Conservation (phyloP, 2,113 vertebrate genomes). For the Cyrtonyx montezumae region DNA sequence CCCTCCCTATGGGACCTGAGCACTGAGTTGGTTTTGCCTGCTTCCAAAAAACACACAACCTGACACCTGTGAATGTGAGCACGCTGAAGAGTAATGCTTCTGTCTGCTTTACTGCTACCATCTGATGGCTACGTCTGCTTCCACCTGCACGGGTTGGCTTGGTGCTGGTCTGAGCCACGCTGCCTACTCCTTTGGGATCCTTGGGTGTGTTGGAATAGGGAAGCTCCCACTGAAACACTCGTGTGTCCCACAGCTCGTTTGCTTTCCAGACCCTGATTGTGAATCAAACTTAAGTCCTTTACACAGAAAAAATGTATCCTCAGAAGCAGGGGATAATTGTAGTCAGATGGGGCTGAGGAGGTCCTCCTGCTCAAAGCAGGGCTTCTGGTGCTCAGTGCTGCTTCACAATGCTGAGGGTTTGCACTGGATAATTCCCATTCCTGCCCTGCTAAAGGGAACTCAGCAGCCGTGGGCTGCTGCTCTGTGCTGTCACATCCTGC, state of each 20-base stretch:
- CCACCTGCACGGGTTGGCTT: neutral
- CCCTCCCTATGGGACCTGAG: neutral
- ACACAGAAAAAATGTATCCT: fast-evolving
- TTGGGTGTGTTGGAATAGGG: neutral
- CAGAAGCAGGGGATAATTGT: fast-evolving
- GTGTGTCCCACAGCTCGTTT: neutral
- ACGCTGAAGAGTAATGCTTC: neutral
- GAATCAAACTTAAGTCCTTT: neutral
- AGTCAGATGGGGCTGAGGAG: neutral
- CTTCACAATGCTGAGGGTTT: neutral
- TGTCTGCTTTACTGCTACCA: neutral
- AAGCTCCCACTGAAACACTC: neutral
- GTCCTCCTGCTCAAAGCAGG: neutral
- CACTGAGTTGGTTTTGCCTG: neutral
- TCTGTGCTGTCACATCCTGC: neutral
- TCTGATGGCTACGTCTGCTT: neutral
- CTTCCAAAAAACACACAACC: conserved; percentile 24
- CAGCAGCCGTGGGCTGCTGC: neutral
- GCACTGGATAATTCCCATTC: neutral
- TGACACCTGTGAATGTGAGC: fast-evolving
- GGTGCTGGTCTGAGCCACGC: fast-evolving
- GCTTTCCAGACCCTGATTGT: neutral
- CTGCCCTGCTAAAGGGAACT: neutral
- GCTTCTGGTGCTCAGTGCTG: neutral
- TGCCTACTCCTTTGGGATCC: neutral